Conservation (phyloP, 2,113 vertebrate genomes). For the Montifringilla adamsi region DNA sequence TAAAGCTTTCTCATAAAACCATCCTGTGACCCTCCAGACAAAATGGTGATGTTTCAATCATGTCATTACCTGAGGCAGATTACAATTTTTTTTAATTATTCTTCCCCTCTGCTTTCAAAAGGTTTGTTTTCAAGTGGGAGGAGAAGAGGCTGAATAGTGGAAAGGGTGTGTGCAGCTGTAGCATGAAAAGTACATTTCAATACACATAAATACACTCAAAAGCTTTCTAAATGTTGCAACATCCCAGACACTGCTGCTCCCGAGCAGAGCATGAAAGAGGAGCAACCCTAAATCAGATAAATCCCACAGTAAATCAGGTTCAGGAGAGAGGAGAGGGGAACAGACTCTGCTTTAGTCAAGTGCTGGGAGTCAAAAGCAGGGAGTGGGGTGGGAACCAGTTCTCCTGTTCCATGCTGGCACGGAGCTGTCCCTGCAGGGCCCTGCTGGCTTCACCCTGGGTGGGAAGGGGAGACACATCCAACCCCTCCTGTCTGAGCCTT, state of each 20-base stretch:
- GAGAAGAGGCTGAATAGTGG: constrained; percentile 27
- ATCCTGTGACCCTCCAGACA: constrained; percentile 47
- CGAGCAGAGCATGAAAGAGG: background rate
- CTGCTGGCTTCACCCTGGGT: background rate
- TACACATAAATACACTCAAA: constrained; percentile 27
- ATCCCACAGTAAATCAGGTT: background rate
- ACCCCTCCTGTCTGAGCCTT: background rate
- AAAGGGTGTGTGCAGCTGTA: constrained; percentile 35
- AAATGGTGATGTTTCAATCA: constrained; percentile 66
- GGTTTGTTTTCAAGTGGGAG: constrained; percentile 56
- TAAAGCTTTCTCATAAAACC: constrained; percentile 60
- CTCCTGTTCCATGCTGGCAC: background rate
- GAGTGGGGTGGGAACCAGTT: background rate
- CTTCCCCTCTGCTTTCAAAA: constrained; percentile 58
- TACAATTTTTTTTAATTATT: constrained; percentile 54
- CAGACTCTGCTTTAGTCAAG: background rate
- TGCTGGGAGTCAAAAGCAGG: background rate
- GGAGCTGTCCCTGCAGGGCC: background rate
- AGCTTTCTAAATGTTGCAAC: constrained; percentile 17
- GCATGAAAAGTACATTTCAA: constrained; percentile 39
- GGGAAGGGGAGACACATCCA: background rate
- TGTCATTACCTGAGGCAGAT: constrained; percentile 55
- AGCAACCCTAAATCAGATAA: constrained; percentile 17
- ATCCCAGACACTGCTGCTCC: background rate
- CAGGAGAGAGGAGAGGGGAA: background rate